Evolutionary conservation across 2,888 invertebrate genomes (phyloP).

Genomic region (Diarsia rubi): DNA sequence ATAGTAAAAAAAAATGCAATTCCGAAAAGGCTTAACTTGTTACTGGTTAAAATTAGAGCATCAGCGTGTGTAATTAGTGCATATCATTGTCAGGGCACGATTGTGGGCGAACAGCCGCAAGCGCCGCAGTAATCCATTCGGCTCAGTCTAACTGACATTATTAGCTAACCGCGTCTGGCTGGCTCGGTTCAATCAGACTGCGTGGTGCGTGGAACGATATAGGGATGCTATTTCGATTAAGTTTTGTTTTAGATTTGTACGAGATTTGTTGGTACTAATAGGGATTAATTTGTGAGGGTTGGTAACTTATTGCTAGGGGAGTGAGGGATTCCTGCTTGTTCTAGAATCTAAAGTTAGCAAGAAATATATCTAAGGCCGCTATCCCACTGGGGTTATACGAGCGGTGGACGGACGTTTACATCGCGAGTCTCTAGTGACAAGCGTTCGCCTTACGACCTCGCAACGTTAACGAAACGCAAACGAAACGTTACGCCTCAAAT

Average conservation of each 20-base stretch:
- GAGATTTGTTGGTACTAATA: background rate
- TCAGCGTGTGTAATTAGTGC: conserved; percentile 9
- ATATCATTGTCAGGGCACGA: background rate
- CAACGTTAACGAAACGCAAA: too few relatives aligned
- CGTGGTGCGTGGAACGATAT: conserved; percentile 18
- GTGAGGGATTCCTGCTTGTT: background rate
- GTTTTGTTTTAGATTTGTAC: background rate
- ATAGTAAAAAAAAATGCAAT: background rate
- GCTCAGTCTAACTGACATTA: conserved; percentile 39
- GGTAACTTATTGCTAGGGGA: background rate
- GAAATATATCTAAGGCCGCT: too few relatives aligned
- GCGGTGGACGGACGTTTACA: too few relatives aligned
- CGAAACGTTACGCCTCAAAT: too few relatives aligned
- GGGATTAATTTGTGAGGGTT: background rate
- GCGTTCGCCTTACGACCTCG: too few relatives aligned
- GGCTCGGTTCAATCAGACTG: conserved; percentile 34
- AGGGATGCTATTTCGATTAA: background rate
- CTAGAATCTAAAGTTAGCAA: background rate
- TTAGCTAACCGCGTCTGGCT: conserved; percentile 28
- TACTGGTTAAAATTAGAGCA: background rate
- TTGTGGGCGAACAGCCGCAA: conserved; percentile 11
- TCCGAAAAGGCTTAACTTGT: background rate
- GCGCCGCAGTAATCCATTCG: conserved; percentile 40
- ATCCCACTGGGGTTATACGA: too few relatives aligned
- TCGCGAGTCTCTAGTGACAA: too few relatives aligned